Base-by-base conservation (phyloP, 2,113 vertebrate species). In the Balaeniceps rex region DNA sequence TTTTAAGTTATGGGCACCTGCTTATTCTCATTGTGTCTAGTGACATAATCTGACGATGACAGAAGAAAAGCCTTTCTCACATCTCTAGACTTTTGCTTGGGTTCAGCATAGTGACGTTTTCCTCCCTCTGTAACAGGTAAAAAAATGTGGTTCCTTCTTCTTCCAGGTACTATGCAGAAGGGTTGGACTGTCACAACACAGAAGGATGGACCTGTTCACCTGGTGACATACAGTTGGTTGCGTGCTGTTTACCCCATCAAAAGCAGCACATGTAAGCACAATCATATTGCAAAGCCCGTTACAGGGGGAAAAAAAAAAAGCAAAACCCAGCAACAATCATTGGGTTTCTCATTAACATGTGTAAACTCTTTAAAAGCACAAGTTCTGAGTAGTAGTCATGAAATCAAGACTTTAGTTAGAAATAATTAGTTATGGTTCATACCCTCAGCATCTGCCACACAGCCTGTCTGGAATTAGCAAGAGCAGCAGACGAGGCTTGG, bases 221-320 rank as follows among this genome's bases (percentile, higher is more conserved):
- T 42, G 29, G 7, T 23, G 42, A 51, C 28, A 23, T 0, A 31
- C 38, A 55, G 33, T 18, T 19, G 69, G 15, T 3, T 36, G 22
- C 38, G 65, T 10, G 51, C 19, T 61, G 28, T n/a, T 60, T 84
- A 74, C 46, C 36, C 65, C 66, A n/a, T 12, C 57, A 68, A 76
- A 82, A 75, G 38, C 18, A 47, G 46, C 38, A 38, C 40, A 23
- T 9, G 4, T 14, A 18, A 60, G 25, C n/a, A 52, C 24, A 93
- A 42, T 3, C n/a, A 34, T 4, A 63, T 2, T 61, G 58, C 60
- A 93, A 94, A 94, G 38, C 5, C 21, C 3, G 0, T 8, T 6
- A 21, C 10, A 10, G 42, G 9, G 1, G 13, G 31, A 49, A 47
- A 6, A 33, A 58, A n/a, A 2, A 1, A 47, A 38, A 3, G 11